These are phyloP conservation scores for rabbit (Oryctolagus cuniculus) DNA, from an alignment of 2,113 vertebrate genomes.

Conservation along the genomic window mOryCun1.1 NC_091442.1:31104501-31105000, in stretches of 20 bases:
- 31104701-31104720: not conserved
- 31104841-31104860: not conserved
- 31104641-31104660: not conserved
- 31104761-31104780: not conserved
- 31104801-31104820: not conserved
- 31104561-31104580: not conserved
- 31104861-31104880: not conserved
- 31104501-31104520: not conserved
- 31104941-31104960: not conserved
- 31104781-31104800: not conserved
- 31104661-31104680: not conserved
- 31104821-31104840: not conserved
- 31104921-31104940: not conserved
- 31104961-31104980: constrained; percentile 16
- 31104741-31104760: not conserved
- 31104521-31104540: not conserved
- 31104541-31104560: not conserved
- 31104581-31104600: not conserved
- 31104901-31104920: not conserved
- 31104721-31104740: not conserved
- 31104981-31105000: not conserved
- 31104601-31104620: not conserved
- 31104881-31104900: not conserved
- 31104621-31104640: not conserved
- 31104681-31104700: not conserved